Conservation (phyloP, 2,888 invertebrate genomes). For the Diadegma fenestrale region DNA sequence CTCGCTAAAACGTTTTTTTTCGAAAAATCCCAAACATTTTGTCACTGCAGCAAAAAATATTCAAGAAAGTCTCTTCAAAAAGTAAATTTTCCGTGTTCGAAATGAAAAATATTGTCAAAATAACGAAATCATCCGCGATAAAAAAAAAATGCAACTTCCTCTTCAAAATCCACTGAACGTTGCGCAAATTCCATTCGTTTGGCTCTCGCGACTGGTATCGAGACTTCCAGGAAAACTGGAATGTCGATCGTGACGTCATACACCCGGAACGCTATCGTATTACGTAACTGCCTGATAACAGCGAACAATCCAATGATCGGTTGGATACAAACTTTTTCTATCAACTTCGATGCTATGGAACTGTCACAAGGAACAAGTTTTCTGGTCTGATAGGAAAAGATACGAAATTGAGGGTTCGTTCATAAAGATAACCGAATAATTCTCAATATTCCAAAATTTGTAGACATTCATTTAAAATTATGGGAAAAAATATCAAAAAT, state of each 20-base stretch:
- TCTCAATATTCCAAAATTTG: background rate
- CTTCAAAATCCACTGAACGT: background rate
- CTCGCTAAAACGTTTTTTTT: no score
- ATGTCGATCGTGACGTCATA: slow-evolving; percentile 10
- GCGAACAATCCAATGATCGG: slow-evolving; percentile 17
- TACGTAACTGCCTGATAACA: slow-evolving; percentile 31
- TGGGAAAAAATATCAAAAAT: background rate
- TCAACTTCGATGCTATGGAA: slow-evolving; percentile 3
- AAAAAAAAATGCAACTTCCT: background rate
- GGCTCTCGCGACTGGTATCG: slow-evolving; percentile 12
- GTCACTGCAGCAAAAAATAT: no score
- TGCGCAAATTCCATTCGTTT: slow-evolving; percentile 21
- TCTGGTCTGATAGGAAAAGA: slow-evolving; percentile 2
- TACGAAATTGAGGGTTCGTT: background rate
- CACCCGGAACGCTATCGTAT: slow-evolving; percentile 17
- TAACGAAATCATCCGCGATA: background rate
- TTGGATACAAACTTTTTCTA: slow-evolving; percentile 24
- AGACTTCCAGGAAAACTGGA: slow-evolving; percentile 12
- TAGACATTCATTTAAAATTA: background rate
- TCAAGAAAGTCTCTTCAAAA: no score
- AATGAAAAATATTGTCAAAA: no score
- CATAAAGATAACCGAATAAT: slow-evolving; percentile 3
- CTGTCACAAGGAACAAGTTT: background rate
- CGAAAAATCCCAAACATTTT: no score
- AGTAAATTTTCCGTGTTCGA: no score